Conservation (phyloP, 2,888 invertebrate genomes). For the Atethmia centrago region DNA sequence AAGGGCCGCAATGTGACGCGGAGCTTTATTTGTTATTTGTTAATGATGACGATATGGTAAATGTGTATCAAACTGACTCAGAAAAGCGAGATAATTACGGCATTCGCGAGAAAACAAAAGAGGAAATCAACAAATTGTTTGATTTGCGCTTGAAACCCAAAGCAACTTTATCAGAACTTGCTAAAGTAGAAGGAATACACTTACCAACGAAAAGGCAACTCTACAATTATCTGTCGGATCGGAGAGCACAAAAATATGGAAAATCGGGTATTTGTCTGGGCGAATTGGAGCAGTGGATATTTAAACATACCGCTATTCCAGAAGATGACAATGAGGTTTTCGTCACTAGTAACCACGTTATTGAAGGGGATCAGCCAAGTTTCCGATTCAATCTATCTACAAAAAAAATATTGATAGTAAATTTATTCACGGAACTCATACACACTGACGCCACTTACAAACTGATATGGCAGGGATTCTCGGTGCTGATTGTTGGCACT, state of each 20-base stretch:
- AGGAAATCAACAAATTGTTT: no score
- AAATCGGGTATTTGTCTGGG: conserved; percentile 36
- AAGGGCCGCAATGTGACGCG: conserved; percentile 51
- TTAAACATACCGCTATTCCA: conserved; percentile 40
- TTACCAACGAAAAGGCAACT: no score
- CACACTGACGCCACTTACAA: conserved; percentile 51
- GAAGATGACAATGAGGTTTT: conserved; percentile 48
- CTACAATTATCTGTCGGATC: no score
- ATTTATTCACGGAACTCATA: conserved; percentile 38
- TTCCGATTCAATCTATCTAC: no score
- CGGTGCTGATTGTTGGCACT: conserved; percentile 2
- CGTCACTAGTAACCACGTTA: conserved; percentile 41
- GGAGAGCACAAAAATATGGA: no score
- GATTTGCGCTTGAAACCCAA: no score
- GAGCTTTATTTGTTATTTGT: conserved; percentile 40
- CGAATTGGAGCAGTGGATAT: conserved; percentile 50
- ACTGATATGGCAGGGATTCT: conserved; percentile 10
- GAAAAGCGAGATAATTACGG: no score
- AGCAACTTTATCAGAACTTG: no score
- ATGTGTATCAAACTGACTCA: conserved; percentile 37
- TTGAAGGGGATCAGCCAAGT: conserved; percentile 41
- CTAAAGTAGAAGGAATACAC: no score
- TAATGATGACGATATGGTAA: conserved; percentile 37
- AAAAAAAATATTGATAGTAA: conserved; percentile 18
- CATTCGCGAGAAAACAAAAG: no score